Evolutionary conservation across 2,888 invertebrate genomes (phyloP), one percentile per base, ranked within the genome.

Genomic region (Allygus modestus): DNA sequence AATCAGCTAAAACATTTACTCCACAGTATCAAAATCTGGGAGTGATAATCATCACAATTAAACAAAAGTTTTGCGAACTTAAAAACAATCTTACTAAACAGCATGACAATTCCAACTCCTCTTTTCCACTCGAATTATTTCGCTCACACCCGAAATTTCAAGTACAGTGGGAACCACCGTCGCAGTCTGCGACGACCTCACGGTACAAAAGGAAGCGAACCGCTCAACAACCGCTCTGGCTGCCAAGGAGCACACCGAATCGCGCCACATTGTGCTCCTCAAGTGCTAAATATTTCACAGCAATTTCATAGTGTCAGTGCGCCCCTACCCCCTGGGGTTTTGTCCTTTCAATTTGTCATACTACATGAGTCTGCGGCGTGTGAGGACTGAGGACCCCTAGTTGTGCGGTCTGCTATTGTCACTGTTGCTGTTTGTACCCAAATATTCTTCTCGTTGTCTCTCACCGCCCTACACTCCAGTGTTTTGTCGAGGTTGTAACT

Each of bases 271-370:
- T 77, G 77, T 77, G 28, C 1, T 15, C n/a, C 28, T 77, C 77
- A 77, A 77, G 77, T 77, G 84, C 81, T 84, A 84, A 84, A 84
- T 82, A 84, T 84, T 84, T 84, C 84, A 84, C 84, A 84, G 84
- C 84, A 82, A 84, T 84, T 84, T 84, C 84, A 82, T 82, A 84
- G 31, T 84, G 82, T 82, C 82, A 82, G 71, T 81, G 61, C 58
- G 65, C 41, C 41, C 65, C n/a, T 26, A 20, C 12, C 23, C 65
- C 82, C 43, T 46, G 51, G 46, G 77, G 77, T 23, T 75, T 73
- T 73, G 28, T 73, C 17, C 77, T 73, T 77, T 77, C 46, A 51
- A 77, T 77, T 77, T 77, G 77, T 77, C 77, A 77, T 77, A 77
- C 31, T 69, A 71, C 71, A 71, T 71, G 71, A 37, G 37, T 26